These are phyloP conservation scores for Sphaeridia pumilis DNA, from an alignment of 2,888 invertebrate genomes.

Conservation along the genomic window DNA sequence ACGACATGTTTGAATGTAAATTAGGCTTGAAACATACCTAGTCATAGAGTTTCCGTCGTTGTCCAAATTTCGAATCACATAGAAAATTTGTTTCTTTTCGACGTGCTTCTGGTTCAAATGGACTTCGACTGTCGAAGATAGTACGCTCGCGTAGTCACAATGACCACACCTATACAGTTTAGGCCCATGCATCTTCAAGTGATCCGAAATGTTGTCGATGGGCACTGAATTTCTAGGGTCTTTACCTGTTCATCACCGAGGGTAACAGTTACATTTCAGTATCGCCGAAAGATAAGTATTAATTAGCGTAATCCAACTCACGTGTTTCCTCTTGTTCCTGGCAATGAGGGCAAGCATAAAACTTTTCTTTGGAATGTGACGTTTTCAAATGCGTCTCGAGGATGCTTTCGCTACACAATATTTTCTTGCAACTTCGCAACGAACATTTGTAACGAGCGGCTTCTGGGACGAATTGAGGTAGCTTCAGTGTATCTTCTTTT, in stretches of 20 bases:
- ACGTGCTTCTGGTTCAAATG: constrained; percentile 54
- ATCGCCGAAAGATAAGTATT: background rate
- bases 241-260: constrained; percentile 7
- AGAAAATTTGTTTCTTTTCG: constrained; percentile 43
- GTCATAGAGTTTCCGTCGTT: constrained; percentile 36
- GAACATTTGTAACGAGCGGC: constrained; percentile 58
- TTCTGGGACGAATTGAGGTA: constrained; percentile 47
- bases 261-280: background rate
- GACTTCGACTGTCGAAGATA: constrained; percentile 50
- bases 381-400: constrained; percentile 60
- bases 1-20: background rate
- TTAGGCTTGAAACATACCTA: constrained; percentile 7
- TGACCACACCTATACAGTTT: constrained; percentile 59
- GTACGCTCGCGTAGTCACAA: constrained; percentile 56
- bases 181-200: constrained; percentile 63
- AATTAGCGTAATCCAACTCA: constrained; percentile 14
- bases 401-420: constrained; percentile 58
- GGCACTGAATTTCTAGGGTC: constrained; percentile 39
- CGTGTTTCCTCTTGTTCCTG: constrained; percentile 39
- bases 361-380: constrained; percentile 51
- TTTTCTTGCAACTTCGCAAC: constrained; percentile 55
- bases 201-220: constrained; percentile 54
- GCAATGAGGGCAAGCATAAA: constrained; percentile 62
- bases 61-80: constrained; percentile 43
- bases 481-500: constrained; percentile 25